Evolutionary conservation across 2,888 invertebrate genomes (phyloP).

Genomic region (Antheraea yamamai): DNA sequence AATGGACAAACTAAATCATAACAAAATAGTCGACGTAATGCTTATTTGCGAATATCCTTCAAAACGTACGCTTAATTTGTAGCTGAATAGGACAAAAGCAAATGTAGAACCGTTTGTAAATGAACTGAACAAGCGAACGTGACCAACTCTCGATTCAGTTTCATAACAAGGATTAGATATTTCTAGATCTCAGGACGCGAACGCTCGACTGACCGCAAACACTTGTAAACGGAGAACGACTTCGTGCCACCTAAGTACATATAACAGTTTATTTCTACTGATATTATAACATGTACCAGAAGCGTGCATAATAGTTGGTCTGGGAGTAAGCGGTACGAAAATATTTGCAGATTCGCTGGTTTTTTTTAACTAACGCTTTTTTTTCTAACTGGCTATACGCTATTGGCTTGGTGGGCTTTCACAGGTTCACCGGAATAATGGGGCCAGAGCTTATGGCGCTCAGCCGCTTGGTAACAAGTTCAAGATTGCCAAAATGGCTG

Average conservation of each 20-base stretch:
- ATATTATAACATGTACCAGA: not conserved
- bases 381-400: too few species aligned
- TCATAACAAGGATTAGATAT: slow-evolving; percentile 68
- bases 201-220: not conserved
- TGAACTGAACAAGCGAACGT: slow-evolving; percentile 48
- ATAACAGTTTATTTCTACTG: not conserved
- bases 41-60: slow-evolving; percentile 5
- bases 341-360: too few species aligned
- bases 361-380: too few species aligned
- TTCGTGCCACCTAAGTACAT: not conserved
- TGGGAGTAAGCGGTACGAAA: too few species aligned
- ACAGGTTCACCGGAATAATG: too few species aligned
- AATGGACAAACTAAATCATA: not conserved
- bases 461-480: too few species aligned
- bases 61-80: slow-evolving; percentile 3
- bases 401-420: too few species aligned
- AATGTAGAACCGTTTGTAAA: not conserved
- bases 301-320: not conserved
- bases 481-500: too few species aligned
- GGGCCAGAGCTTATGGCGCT: too few species aligned
- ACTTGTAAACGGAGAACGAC: slow-evolving; percentile 2
- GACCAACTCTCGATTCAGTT: slow-evolving; percentile 56
- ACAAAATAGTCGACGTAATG: not conserved
- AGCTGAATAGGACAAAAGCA: slow-evolving; percentile 1
- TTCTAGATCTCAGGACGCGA: slow-evolving; percentile 60